A percentile compares a stretch with the other conserved stretches of the same genome.
These are phyloP conservation scores for Agriopis marginaria DNA, from an alignment of 2,888 invertebrate species.

Conservation along the genomic window DNA sequence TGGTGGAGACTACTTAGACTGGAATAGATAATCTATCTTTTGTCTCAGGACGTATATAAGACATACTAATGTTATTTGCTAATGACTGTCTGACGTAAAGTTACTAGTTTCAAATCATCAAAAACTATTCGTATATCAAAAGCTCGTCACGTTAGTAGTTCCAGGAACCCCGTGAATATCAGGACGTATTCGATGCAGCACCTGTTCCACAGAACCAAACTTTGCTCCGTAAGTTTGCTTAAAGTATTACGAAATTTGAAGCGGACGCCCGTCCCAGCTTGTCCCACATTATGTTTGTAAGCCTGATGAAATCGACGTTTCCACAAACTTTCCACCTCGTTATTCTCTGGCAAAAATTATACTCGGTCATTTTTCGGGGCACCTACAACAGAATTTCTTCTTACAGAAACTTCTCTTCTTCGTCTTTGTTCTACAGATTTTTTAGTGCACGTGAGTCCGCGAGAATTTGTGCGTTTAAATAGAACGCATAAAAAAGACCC, in stretches of 20 bases:
- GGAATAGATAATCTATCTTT: too few relatives aligned
- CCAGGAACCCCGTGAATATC: slow-evolving; percentile 65
- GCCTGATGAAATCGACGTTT: slow-evolving; percentile 69
- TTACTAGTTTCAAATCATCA: slow-evolving; percentile 7
- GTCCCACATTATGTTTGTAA: slow-evolving; percentile 73
- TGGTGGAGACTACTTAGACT: too few relatives aligned
- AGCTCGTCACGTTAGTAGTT: slow-evolving; percentile 52
- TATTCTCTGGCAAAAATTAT: slow-evolving; percentile 62
- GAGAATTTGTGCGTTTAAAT: too few relatives aligned
- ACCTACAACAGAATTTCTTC: slow-evolving; percentile 59
- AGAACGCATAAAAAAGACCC: too few relatives aligned
- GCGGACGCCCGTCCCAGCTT: slow-evolving; percentile 66
- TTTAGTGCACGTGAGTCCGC: too few relatives aligned
- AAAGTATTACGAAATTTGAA: slow-evolving; percentile 81
- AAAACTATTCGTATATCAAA: slow-evolving; percentile 18
- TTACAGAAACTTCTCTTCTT: too few relatives aligned
- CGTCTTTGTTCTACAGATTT: too few relatives aligned
- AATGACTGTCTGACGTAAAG: neutral
- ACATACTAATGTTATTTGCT: neutral
- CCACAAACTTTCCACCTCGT: slow-evolving; percentile 67
- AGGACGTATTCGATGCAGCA: slow-evolving; percentile 75
- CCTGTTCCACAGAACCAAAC: slow-evolving; percentile 75
- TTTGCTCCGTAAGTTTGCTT: slow-evolving; percentile 75
- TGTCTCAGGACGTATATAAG: too few relatives aligned
- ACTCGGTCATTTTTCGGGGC: slow-evolving; percentile 52